Base-by-base conservation (phyloP, 1,140 invertebrate genomes). In the Hesperophylax magnus region DNA sequence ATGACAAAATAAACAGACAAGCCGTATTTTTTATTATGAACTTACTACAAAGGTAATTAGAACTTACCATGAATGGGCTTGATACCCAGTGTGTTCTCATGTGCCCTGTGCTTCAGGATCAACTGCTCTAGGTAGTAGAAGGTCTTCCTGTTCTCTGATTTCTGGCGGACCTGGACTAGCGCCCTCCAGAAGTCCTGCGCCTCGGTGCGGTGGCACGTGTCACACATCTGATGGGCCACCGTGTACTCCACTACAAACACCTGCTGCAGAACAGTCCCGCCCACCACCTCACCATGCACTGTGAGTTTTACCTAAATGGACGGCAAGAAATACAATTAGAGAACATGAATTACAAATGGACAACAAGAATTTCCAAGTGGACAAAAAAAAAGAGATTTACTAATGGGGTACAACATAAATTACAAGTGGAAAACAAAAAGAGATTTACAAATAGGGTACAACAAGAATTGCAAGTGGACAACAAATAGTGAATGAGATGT, bases 121-220 rank as follows among this genome's bases (percentile, higher is more conserved):
- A 99, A 87, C 86, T 99, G 99, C 88, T 99, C 99, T 85, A 99
- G 91, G 87, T 99, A 99, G 87, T 96, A 99, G 86, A 99, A 97
- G 0, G 98, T 99, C 89, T 99, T 99, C 86, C 98, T 98, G 87
- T 99, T 99, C 78, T 96, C 94, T 0, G 95, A 92, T 86, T 97
- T 94, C 86, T 98, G 96, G 60, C 96, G 89, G 0, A 97, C 93
- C 93, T 97, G 96, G 34, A 97, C 95, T 86, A 95, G 84, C 47
- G 98, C 97, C 86, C 95, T 94, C 99, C 99, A 99, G 87, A 94
- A 99, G 90, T 99, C 96, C 88, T 99, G 98, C 0, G 98, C 98
- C 90, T 99, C 98, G 0, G 93, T 94, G 20, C 98, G 92, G 88
- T 99, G 98, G 89, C 99, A 99, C 82, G 99, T 97, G 87, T 97